phyloP scores from a whole-genome alignment of 2,797 vertebrate species.

The Sciaenops ocellatus region DNA sequence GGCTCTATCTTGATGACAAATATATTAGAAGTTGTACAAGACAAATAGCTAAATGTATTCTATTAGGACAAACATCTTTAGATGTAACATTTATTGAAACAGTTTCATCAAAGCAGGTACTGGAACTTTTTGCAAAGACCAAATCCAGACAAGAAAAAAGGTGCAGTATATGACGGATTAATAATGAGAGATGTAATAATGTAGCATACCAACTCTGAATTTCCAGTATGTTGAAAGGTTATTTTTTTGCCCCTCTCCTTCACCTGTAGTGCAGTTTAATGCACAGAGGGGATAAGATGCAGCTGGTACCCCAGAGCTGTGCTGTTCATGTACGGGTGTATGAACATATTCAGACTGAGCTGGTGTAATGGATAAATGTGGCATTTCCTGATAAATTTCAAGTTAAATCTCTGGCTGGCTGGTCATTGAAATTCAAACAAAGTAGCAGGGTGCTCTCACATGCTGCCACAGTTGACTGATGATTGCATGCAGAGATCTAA shows the following conservation, averaged over 20 bases:
- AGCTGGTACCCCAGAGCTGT: constrained; percentile 2
- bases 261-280: neutral
- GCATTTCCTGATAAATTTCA: constrained; percentile 36
- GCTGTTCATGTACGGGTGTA: constrained; percentile 8
- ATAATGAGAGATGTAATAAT: neutral
- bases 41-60: too few relatives aligned
- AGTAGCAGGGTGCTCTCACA: constrained; percentile 37
- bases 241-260: neutral
- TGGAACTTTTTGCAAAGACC: neutral
- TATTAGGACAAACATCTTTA: neutral
- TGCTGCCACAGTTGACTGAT: constrained; percentile 54
- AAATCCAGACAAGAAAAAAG: neutral
- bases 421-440: constrained; percentile 59
- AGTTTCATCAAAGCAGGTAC: neutral
- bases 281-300: neutral
- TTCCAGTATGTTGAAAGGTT: neutral
- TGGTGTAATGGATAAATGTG: constrained; percentile 41
- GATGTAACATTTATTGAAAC: neutral
- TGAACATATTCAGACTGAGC: neutral
- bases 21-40: too few relatives aligned
- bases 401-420: constrained; percentile 36
- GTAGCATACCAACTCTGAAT: neutral
- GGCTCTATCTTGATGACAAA: neutral
- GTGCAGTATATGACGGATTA: neutral
- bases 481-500: constrained; percentile 58